Conservation (phyloP, 2,113 vertebrate genomes). For the Nothoprocta perdicaria region DNA sequence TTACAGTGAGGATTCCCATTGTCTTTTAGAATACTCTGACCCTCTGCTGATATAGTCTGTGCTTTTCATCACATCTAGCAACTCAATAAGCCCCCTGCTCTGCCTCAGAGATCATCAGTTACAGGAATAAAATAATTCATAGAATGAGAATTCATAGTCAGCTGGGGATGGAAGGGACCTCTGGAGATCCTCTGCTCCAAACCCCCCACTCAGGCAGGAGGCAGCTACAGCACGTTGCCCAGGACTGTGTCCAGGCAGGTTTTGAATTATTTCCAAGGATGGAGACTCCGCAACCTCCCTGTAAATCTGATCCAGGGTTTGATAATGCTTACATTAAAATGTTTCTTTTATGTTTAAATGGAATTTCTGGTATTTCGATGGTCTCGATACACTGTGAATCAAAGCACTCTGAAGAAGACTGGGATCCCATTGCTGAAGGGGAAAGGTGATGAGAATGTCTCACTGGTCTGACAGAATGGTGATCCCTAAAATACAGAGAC, state of each 20-base stretch:
- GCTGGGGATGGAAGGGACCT: background rate
- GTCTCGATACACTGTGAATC: background rate
- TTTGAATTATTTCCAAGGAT: background rate
- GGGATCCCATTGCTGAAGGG: background rate
- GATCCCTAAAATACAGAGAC: background rate
- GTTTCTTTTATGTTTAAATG: background rate
- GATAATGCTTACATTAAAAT: background rate
- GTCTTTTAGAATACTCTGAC: background rate
- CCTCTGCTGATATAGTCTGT: background rate
- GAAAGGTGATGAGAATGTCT: background rate
- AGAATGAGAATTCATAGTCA: no score
- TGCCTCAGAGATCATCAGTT: constrained; percentile 17
- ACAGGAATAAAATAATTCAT: constrained; percentile 39
- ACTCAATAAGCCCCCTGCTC: background rate
- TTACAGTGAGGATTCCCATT: background rate
- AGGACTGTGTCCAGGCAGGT: background rate
- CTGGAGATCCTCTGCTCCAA: background rate
- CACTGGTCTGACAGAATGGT: background rate
- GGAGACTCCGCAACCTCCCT: background rate
- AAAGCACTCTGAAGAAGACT: background rate
- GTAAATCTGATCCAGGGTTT: background rate
- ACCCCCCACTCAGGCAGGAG: background rate
- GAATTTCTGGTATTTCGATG: background rate
- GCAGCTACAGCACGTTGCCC: background rate
- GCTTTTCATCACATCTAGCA: background rate